These are phyloP conservation scores for Spodoptera picta DNA, from an alignment of 2,888 invertebrate genomes.

Conservation along the genomic window DNA sequence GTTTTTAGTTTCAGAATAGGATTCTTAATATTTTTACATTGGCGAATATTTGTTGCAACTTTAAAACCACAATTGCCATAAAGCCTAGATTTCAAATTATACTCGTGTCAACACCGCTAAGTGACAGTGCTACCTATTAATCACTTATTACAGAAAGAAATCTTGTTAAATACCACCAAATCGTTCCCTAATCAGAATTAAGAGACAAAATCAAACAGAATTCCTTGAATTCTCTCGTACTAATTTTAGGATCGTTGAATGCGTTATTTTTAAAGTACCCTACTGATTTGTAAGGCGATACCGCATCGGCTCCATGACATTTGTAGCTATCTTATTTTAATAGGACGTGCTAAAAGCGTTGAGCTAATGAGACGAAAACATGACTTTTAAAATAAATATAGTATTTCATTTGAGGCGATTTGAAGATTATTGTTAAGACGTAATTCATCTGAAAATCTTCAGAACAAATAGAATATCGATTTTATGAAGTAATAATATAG, in stretches of 20 bases:
- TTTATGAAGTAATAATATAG: no score
- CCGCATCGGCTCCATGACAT: conserved; percentile 27
- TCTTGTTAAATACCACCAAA: conserved; percentile 3
- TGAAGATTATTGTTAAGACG: no score
- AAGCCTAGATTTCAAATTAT: no score
- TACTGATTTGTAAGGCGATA: conserved; percentile 50
- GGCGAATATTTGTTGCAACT: no score
- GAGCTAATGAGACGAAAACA: conserved; percentile 36
- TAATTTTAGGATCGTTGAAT: conserved; percentile 38
- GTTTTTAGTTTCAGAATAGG: no score
- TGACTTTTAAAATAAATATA: conserved; percentile 15
- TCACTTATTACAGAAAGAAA: not conserved
- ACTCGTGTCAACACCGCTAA: no score
- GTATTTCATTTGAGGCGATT: conserved; percentile 16
- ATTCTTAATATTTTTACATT: no score
- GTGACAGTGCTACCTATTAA: not conserved
- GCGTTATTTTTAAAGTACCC: conserved; percentile 44
- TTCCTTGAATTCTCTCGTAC: conserved; percentile 19
- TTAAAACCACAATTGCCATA: no score
- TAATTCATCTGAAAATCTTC: no score
- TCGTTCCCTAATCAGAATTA: conserved; percentile 15
- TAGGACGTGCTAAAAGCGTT: conserved; percentile 19
- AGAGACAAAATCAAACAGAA: conserved; percentile 11
- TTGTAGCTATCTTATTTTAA: conserved; percentile 34
- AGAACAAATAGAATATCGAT: no score